Base-by-base conservation (phyloP, 2,797 vertebrate species). In the Sternotherus odoratus region DNA sequence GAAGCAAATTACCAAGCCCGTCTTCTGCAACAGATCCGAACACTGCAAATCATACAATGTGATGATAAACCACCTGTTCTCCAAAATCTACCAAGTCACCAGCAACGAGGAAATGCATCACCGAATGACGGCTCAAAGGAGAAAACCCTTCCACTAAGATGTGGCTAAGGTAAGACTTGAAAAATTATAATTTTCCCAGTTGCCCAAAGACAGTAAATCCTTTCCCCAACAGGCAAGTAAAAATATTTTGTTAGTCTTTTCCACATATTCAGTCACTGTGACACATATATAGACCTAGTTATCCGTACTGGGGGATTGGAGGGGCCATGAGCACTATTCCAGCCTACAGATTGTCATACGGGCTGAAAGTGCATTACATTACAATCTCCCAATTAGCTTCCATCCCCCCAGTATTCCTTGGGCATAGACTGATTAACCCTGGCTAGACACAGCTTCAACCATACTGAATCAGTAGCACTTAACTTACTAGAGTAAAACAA, bases 361-460 rank as follows among this genome's bases (percentile, higher is more conserved):
- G 69, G 39, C 69, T 46, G 24, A 75, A 46, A 46, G 48, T 46
- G 15, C 43, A 48, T 9, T 8, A 9, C 12, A 15, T 30, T 46
- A 75, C 24, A 17, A 9, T 30, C 39, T 30, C 39, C 30, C 72
- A 75, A 48, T 16, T 30, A 30, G 10, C 72, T 75, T 26, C 43
- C 43, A 75, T 8, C 19, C 43, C 43, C 46, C 46, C 54, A 8
- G 11, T 63, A 16, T 0, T 49, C 17, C 12, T 39, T 8, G 3
- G 5, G 23, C 1, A 0, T 16, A 15, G 48, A 21, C 69, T 43
- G 43, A 72, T 6, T 75, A 49, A 23, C 12, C 1, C 13, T 49
- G 3, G 10, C 15, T 28, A 10, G 21, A 69, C 21, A 39, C 66
- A 24, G 21, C 9, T 39, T 23, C 21, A 66, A 66, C 8, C 13